Evolutionary conservation across 2,797 vertebrate genomes (phyloP).

Genomic region (Syndactyla subalaris): DNA sequence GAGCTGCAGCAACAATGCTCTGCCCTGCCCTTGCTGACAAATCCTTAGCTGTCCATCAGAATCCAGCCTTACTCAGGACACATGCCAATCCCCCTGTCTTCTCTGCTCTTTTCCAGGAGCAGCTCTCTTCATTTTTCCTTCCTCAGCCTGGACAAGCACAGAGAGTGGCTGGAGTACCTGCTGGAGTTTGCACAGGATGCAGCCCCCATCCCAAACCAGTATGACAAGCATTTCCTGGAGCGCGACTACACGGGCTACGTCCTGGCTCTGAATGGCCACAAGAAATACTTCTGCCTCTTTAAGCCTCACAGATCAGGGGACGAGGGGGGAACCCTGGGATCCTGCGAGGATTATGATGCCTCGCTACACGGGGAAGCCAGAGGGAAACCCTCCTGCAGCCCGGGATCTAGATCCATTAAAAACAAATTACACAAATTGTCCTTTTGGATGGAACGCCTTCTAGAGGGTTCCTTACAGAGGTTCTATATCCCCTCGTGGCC

Average conservation of each 20-base stretch:
- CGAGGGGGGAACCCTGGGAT: conserved; percentile 75
- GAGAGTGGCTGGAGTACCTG: conserved; percentile 90
- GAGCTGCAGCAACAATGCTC: background rate
- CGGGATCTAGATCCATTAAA: conserved; percentile 78
- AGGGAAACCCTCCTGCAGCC: conserved; percentile 78
- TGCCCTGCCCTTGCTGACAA: background rate
- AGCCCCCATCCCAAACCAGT: conserved; percentile 85
- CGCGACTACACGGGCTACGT: conserved; percentile 93
- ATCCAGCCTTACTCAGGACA: rapidly evolving
- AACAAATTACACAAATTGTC: conserved; percentile 93
- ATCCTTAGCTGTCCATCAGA: background rate
- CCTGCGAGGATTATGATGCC: conserved; percentile 59
- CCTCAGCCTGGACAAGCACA: conserved; percentile 94
- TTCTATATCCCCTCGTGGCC: conserved; percentile 96
- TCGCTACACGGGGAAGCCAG: conserved; percentile 70
- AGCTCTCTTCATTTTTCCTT: conserved; percentile 96
- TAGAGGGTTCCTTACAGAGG: conserved; percentile 94
- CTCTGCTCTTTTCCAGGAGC: conserved; percentile 79
- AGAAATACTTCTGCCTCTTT: conserved; percentile 97
- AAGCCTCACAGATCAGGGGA: conserved; percentile 83
- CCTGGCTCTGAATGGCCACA: conserved; percentile 94
- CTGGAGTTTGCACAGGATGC: conserved; percentile 90
- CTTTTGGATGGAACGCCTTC: conserved; percentile 95
- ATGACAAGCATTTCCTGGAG: conserved; percentile 84
- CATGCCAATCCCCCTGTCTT: rapidly evolving